Percentiles rank a stretch among this genome's conserved stretches.
These are phyloP conservation scores for Philypnodon macrostomus DNA, from an alignment of 2,797 vertebrate genomes.

Conservation along the genomic window DNA sequence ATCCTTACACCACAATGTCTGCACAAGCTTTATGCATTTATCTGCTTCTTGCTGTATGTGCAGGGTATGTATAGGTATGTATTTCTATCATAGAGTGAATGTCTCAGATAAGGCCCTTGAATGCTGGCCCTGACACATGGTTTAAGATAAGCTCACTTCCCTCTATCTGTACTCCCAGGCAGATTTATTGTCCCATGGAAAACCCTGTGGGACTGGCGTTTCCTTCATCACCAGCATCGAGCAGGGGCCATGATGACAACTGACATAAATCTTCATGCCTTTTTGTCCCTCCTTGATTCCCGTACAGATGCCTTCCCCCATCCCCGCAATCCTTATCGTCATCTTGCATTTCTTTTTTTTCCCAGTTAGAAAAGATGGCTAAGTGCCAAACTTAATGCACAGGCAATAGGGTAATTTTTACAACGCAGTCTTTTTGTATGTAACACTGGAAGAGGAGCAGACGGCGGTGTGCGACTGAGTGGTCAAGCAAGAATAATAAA, in stretches of 20 bases:
- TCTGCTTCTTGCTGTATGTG: neutral
- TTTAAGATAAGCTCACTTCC: slow-evolving; percentile 72
- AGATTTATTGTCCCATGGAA: slow-evolving; percentile 73
- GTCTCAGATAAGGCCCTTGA: slow-evolving; percentile 62
- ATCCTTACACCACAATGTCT: too few species aligned
- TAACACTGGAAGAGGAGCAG: slow-evolving; percentile 33
- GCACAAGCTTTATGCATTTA: too few species aligned
- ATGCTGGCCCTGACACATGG: slow-evolving; percentile 59
- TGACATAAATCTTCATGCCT: slow-evolving; percentile 61
- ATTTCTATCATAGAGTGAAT: slow-evolving; percentile 40
- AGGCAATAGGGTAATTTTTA: slow-evolving; percentile 41
- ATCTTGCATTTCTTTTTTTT: too few species aligned
- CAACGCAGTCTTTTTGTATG: slow-evolving; percentile 33
- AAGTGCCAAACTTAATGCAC: slow-evolving; percentile 23
- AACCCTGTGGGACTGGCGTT: slow-evolving; percentile 56
- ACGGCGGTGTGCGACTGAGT: slow-evolving; percentile 49
- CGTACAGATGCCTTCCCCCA: slow-evolving; percentile 12
- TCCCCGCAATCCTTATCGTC: slow-evolving; percentile 13
- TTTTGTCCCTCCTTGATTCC: slow-evolving; percentile 35
- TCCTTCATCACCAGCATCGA: slow-evolving; percentile 69
- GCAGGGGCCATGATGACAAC: slow-evolving; percentile 65
- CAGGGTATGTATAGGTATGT: slow-evolving; percentile 17
- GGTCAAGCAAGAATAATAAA: slow-evolving; percentile 68
- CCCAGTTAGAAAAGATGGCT: slow-evolving; percentile 13
- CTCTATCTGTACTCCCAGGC: slow-evolving; percentile 51